Percentiles rank a stretch among this genome's conserved stretches.
phyloP scores from a whole-genome alignment of 2,113 vertebrate genomes.

The Phycodurus eques region DNA sequence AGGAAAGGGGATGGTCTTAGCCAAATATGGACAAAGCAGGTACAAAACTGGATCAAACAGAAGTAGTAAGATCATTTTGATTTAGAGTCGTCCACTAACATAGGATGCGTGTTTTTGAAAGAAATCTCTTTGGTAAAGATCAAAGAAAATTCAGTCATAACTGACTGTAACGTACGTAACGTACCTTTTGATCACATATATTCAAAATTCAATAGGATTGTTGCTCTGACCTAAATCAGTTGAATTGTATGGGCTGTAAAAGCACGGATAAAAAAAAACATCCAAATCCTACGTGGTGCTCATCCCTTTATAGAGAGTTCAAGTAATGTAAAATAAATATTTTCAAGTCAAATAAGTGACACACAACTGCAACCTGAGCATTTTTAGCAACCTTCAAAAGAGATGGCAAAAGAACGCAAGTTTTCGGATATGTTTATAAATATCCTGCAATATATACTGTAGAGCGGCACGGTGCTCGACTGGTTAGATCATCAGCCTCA shows the following conservation, averaged over 20 bases:
- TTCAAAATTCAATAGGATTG: neutral
- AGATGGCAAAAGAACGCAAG: neutral
- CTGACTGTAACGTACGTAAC: too few species aligned
- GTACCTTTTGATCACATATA: neutral
- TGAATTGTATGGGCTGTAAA: neutral
- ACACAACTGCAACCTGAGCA: neutral
- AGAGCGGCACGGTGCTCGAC: too few species aligned
- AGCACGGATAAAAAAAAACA: neutral
- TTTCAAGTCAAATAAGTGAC: slow-evolving; percentile 12
- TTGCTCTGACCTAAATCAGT: neutral
- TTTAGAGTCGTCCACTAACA: too few species aligned
- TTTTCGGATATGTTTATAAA: slow-evolving; percentile 4
- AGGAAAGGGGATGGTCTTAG: too few species aligned
- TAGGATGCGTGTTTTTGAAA: too few species aligned
- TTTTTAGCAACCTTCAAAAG: neutral
- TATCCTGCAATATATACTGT: neutral
- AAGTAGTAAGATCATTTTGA: too few species aligned
- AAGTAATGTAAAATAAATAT: slow-evolving; percentile 12
- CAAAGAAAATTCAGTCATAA: too few species aligned
- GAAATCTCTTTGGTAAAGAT: too few species aligned
- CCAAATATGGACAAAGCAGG: too few species aligned
- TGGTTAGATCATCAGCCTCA: too few species aligned
- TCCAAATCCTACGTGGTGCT: neutral
- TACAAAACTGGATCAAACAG: too few species aligned
- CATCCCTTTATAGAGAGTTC: neutral